These are phyloP conservation scores for Actinemys pallida DNA, from an alignment of 2,113 vertebrate genomes.

Conservation along the genomic window DNA sequence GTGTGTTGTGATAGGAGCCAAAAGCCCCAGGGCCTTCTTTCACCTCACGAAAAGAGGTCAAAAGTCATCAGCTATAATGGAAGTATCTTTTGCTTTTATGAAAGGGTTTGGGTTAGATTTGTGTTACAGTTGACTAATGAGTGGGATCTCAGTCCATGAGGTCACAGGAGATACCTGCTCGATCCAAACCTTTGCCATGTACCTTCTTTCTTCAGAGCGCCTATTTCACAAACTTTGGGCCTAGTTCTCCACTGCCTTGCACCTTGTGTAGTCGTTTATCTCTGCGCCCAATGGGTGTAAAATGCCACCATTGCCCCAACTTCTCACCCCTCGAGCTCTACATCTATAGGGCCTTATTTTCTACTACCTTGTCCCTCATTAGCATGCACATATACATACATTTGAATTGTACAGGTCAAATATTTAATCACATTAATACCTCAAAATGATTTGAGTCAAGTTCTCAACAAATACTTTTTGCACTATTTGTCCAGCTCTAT, in stretches of 20 bases:
- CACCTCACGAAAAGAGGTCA: neutral
- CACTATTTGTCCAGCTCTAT: neutral
- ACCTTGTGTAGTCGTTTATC: neutral
- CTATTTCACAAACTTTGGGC: neutral
- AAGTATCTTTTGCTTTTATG: neutral
- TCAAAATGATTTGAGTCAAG: slow-evolving; percentile 24
- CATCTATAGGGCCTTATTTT: neutral
- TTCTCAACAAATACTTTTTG: neutral
- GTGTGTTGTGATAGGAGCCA: neutral
- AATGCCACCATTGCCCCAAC: neutral
- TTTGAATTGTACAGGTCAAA: slow-evolving; percentile 15
- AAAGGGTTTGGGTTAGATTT: neutral
- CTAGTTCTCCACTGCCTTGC: neutral
- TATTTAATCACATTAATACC: slow-evolving; percentile 22
- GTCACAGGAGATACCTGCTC: neutral
- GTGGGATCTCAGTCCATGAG: neutral
- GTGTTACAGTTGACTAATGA: neutral
- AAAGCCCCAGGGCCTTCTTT: neutral
- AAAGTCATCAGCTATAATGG: neutral
- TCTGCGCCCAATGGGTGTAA: neutral
- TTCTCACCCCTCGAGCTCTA: neutral
- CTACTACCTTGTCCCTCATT: neutral
- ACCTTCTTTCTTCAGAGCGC: neutral
- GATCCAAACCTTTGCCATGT: neutral
- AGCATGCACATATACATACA: neutral